A percentile compares a stretch with the other conserved stretches of the same genome.
These are phyloP conservation scores for Bombus sylvicola DNA, from an alignment of 1,140 invertebrate species.

Conservation along the genomic window DNA sequence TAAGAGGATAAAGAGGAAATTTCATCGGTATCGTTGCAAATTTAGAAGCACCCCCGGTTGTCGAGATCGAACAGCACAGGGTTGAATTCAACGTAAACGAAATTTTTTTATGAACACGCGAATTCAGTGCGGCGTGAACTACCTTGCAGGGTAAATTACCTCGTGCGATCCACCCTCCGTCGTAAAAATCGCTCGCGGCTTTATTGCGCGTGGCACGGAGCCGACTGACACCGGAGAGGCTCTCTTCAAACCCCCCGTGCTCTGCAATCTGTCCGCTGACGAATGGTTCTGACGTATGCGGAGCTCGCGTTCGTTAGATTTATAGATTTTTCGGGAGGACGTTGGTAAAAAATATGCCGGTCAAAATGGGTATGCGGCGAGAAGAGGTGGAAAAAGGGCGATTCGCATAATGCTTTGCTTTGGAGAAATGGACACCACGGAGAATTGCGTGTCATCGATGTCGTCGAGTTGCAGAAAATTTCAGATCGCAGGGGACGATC, in stretches of 20 bases:
- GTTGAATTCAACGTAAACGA: not conserved
- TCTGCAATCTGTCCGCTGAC: conserved; percentile 64
- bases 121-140: conserved; percentile 19
- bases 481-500: not conserved
- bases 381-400: not conserved
- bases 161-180: conserved; percentile 53
- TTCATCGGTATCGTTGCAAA: not conserved
- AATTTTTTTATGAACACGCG: not conserved
- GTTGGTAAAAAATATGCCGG: conserved; percentile 33
- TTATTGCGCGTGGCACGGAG: conserved; percentile 57
- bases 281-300: conserved; percentile 67
- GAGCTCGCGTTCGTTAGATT: conserved; percentile 53
- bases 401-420: not conserved
- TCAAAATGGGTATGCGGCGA: not conserved
- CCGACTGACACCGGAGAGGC: conserved; percentile 36
- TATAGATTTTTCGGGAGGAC: conserved; percentile 64
- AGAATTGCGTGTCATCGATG: not conserved
- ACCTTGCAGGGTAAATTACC: conserved; percentile 58
- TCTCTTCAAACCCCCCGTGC: not conserved
- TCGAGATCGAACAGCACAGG: not conserved
- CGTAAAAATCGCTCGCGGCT: conserved; percentile 66
- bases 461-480: not conserved
- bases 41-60: not conserved
- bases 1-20: not conserved
- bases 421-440: not conserved